Percentiles rank a stretch among this genome's conserved stretches.
Evolutionary conservation across 1,140 invertebrate genomes (phyloP).

Genomic region (Bombus huntii): DNA sequence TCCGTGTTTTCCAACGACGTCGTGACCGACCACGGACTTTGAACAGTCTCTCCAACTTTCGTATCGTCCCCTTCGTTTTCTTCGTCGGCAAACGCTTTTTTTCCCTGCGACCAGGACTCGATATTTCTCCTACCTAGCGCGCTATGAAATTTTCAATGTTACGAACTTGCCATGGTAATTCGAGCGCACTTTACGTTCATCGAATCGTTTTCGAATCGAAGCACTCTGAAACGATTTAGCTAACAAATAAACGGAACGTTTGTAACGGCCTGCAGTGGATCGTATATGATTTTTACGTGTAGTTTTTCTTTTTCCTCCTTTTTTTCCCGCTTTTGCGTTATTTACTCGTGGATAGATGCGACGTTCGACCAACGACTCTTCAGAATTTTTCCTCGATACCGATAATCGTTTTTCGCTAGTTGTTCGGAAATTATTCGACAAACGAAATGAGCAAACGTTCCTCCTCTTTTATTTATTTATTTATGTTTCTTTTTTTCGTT

Average conservation of each 20-base stretch:
- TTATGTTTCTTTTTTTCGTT: background rate
- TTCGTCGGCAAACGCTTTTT: background rate
- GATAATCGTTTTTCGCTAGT: background rate
- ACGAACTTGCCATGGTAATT: background rate
- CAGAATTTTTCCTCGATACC: no score
- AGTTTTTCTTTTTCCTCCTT: background rate
- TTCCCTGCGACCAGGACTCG: no score
- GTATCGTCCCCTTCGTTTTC: background rate
- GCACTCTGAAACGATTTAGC: background rate
- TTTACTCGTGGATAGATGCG: background rate
- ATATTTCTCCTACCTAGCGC: no score
- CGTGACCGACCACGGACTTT: slow-evolving; percentile 7
- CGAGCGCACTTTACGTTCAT: background rate
- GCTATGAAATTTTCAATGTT: background rate
- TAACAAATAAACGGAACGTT: background rate
- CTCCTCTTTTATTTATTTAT: no score
- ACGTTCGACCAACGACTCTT: background rate
- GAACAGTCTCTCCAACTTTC: slow-evolving; percentile 20
- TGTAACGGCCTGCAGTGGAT: background rate
- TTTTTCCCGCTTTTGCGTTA: background rate
- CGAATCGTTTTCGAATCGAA: background rate
- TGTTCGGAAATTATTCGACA: background rate
- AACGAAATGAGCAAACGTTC: background rate
- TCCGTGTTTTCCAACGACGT: slow-evolving; percentile 33
- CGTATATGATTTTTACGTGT: background rate